Conservation (phyloP, 2,888 invertebrate genomes). For the Agriotes lineatus region DNA sequence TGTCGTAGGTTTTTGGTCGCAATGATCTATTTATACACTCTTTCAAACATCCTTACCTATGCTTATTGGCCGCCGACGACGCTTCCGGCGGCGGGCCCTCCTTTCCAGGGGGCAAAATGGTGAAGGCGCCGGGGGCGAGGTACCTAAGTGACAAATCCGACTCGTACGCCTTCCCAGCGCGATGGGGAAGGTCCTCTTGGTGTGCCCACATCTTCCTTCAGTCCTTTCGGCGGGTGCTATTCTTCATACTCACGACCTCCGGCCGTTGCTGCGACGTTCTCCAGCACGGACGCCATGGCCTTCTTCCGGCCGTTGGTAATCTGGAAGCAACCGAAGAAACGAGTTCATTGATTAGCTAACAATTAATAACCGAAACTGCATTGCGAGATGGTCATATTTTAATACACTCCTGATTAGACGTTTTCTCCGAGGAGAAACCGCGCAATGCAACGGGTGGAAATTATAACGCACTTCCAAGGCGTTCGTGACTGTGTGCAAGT, state of each 20-base stretch:
- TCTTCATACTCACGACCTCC: background rate
- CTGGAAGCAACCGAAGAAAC: background rate
- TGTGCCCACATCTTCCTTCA: constrained; percentile 57
- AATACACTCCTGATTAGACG: constrained; percentile 5
- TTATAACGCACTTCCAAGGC: background rate
- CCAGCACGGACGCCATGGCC: background rate
- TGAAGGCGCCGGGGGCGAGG: constrained; percentile 63
- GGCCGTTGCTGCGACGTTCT: background rate
- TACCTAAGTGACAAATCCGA: constrained; percentile 61
- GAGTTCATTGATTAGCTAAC: constrained; percentile 12
- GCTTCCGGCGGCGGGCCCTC: constrained; percentile 58
- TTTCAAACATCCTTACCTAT: constrained; percentile 56
- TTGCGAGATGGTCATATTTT: constrained; percentile 1
- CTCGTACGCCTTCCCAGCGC: constrained; percentile 59
- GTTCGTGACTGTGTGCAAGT: constrained; percentile 9
- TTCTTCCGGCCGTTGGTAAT: background rate
- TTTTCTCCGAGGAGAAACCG: background rate
- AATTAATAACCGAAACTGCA: constrained; percentile 4
- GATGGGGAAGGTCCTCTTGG: constrained; percentile 55
- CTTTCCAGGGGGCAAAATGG: constrained; percentile 61
- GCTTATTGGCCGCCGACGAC: constrained; percentile 60
- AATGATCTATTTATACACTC: too few species aligned
- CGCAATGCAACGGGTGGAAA: background rate
- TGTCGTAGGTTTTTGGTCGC: too few species aligned
- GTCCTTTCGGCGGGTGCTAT: background rate